A percentile compares a stretch with the other conserved stretches of the same genome.
phyloP scores from a whole-genome alignment of 1,140 invertebrate genomes.

The Platorchestia sp. region DNA sequence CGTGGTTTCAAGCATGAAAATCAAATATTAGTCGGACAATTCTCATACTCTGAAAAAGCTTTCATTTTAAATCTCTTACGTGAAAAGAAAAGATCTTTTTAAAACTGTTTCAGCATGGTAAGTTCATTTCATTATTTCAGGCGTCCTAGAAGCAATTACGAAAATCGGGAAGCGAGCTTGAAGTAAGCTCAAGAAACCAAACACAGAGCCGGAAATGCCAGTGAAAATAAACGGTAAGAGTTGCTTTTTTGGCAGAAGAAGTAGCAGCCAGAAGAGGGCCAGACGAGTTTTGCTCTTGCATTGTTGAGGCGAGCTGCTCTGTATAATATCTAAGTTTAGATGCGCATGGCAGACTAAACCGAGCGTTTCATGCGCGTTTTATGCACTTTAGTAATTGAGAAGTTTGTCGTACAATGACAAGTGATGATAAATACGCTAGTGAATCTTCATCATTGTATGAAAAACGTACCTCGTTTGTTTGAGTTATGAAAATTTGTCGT shows the following conservation, averaged over 20 bases:
- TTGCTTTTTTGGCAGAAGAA: conserved; percentile 21
- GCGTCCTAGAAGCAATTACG: not conserved
- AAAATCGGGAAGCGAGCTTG: conserved; percentile 43
- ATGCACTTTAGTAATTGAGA: not conserved
- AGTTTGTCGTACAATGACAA: not conserved
- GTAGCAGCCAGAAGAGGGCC: not conserved
- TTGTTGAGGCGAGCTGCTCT: not conserved
- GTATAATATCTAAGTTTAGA: not conserved
- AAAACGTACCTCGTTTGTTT: not conserved
- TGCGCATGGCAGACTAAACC: not conserved
- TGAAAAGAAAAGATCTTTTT: not conserved
- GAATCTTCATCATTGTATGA: not conserved
- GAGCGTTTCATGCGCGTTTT: not conserved
- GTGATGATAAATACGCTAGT: not conserved
- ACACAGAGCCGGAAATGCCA: conserved; percentile 44
- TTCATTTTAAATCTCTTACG: not conserved
- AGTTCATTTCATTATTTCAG: not conserved
- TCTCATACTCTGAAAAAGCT: too few species aligned
- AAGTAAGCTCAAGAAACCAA: conserved; percentile 50
- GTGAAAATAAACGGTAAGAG: conserved; percentile 41
- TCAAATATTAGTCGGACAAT: not conserved
- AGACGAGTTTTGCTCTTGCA: not conserved
- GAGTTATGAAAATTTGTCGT: not conserved
- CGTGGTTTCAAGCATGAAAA: not conserved
- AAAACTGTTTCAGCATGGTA: not conserved